phyloP scores from a whole-genome alignment of 1,140 invertebrate genomes.

The Heterodera carotae region DNA sequence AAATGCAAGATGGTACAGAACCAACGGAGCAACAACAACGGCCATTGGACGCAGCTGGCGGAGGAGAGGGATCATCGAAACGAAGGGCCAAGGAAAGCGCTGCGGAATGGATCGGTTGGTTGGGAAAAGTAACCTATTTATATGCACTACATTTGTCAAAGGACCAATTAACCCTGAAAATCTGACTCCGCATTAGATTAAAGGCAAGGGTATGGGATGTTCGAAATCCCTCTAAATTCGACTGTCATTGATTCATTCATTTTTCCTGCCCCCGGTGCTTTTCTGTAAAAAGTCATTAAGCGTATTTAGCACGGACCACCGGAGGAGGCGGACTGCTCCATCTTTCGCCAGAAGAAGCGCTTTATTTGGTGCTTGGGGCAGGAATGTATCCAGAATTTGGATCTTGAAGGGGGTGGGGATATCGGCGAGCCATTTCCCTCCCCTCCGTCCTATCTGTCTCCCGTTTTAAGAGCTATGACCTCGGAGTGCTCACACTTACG shows the following conservation, averaged over 20 bases:
- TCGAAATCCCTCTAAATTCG: too few species aligned
- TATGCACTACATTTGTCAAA: too few species aligned
- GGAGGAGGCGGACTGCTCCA: slow-evolving; percentile 24
- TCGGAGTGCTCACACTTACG: neutral
- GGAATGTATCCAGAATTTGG: too few species aligned
- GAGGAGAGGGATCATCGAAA: neutral
- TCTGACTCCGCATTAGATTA: too few species aligned
- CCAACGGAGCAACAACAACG: neutral
- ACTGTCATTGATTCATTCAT: too few species aligned
- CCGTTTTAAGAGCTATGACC: neutral
- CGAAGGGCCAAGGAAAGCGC: slow-evolving; percentile 16
- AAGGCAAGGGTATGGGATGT: too few species aligned
- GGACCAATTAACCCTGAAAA: too few species aligned
- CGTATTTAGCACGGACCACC: slow-evolving; percentile 6
- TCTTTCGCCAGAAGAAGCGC: slow-evolving; percentile 29
- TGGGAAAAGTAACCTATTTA: neutral
- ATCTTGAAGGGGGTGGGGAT: too few species aligned
- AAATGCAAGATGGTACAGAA: neutral
- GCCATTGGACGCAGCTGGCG: neutral
- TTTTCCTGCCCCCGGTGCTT: too few species aligned
- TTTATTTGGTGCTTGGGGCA: slow-evolving; percentile 19
- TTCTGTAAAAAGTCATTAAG: neutral
- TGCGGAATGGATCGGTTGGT: slow-evolving; percentile 21
- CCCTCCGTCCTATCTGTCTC: too few species aligned
- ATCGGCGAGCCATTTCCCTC: too few species aligned